Conservation (phyloP, 2,888 invertebrate genomes). For the Lampropteryx suffumata region DNA sequence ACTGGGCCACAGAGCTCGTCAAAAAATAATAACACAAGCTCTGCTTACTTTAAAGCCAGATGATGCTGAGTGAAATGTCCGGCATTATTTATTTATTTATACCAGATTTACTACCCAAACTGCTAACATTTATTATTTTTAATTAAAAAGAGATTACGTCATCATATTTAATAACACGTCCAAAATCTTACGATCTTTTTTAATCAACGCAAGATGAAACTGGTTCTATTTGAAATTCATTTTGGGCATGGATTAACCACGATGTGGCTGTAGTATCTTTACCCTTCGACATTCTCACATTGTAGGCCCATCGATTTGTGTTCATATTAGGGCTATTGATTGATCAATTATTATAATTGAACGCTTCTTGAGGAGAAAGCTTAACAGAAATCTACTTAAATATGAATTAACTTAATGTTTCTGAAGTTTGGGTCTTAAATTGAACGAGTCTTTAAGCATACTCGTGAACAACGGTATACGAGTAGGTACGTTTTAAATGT, state of each 20-base stretch:
- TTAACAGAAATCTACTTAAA: slow-evolving; percentile 4
- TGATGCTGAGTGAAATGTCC: too few species aligned
- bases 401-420: slow-evolving; percentile 5
- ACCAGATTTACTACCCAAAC: too few species aligned
- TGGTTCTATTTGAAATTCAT: slow-evolving; percentile 53
- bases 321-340: slow-evolving; percentile 22
- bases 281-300: slow-evolving; percentile 34
- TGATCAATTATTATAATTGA: slow-evolving; percentile 33
- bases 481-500: too few species aligned
- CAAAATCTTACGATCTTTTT: slow-evolving; percentile 21
- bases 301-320: slow-evolving; percentile 28
- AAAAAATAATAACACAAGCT: too few species aligned
- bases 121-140: slow-evolving; percentile 18
- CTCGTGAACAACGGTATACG: not conserved
- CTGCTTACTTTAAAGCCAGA: too few species aligned
- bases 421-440: slow-evolving; percentile 1
- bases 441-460: not conserved
- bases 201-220: slow-evolving; percentile 31
- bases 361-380: slow-evolving; percentile 19
- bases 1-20: too few species aligned
- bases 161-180: slow-evolving; percentile 26
- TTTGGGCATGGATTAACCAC: slow-evolving; percentile 53
- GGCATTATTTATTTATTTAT: too few species aligned
- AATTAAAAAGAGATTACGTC: slow-evolving; percentile 23
- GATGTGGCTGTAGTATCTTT: slow-evolving; percentile 40